A percentile compares a stretch with the other conserved stretches of the same genome.
phyloP scores from a whole-genome alignment of 2,888 invertebrate species.

The Drosophila kambysellisi region DNA sequence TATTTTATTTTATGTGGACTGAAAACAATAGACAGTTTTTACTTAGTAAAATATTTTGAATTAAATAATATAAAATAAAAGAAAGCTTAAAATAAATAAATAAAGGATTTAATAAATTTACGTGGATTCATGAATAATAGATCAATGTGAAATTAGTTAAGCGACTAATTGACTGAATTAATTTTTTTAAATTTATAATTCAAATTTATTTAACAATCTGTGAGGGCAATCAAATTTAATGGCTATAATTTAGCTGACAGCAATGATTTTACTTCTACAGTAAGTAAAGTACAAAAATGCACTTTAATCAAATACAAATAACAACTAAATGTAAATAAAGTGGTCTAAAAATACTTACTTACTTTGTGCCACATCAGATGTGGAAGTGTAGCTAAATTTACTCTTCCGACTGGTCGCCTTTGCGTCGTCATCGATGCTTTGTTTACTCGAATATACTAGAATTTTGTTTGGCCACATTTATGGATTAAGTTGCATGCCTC shows the following conservation, averaged over 20 bases:
- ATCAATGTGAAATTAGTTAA: not conserved
- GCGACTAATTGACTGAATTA: not conserved
- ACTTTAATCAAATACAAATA: not conserved
- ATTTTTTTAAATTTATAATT: not conserved
- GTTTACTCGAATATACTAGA: not conserved
- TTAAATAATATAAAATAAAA: not conserved
- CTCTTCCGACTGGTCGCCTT: not conserved
- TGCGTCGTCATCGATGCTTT: no score
- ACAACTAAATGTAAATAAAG: not conserved
- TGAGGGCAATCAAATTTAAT: not conserved
- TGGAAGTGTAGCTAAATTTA: not conserved
- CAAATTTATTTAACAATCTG: not conserved
- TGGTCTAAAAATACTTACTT: not conserved
- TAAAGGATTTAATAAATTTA: not conserved
- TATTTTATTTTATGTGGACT: not conserved
- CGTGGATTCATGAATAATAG: not conserved
- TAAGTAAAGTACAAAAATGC: not conserved
- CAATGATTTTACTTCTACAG: not conserved
- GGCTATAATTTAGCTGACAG: not conserved
- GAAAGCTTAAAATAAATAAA: no score
- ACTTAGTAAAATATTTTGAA: not conserved
- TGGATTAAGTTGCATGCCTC: not conserved
- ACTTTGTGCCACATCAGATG: not conserved
- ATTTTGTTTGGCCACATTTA: not conserved
- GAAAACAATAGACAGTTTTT: not conserved